phyloP scores from a whole-genome alignment of 2,888 invertebrate genomes.

The Aricia artaxerxes region DNA sequence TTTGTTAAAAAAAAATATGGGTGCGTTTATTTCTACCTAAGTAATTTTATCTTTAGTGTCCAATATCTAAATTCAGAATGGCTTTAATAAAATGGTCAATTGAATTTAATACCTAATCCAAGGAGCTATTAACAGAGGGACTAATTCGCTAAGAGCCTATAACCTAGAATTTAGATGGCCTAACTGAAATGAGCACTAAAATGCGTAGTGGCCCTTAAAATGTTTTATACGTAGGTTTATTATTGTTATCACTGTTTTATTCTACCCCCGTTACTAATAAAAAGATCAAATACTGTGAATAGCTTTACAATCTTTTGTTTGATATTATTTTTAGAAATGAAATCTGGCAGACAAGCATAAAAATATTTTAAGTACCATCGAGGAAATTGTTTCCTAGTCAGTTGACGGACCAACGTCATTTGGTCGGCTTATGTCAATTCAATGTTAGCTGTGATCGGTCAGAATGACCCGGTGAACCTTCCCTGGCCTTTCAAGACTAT shows the following conservation, averaged over 20 bases:
- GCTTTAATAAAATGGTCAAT: background rate
- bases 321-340: too few species aligned
- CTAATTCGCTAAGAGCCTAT: background rate
- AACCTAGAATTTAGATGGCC: background rate
- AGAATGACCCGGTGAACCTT: too few species aligned
- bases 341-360: too few species aligned
- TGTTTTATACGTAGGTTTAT: background rate
- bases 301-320: too few species aligned
- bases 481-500: too few species aligned
- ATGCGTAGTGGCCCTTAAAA: background rate
- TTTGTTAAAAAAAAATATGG: too few species aligned
- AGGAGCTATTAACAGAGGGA: background rate
- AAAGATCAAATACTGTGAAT: background rate
- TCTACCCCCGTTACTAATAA: background rate
- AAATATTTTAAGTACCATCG: too few species aligned
- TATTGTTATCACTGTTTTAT: background rate
- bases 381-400: too few species aligned
- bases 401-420: too few species aligned
- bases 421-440: too few species aligned
- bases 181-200: background rate
- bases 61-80: background rate
- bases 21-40: background rate
- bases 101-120: slow-evolving; percentile 4
- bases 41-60: background rate
- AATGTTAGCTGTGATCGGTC: too few species aligned